Percentiles rank a stretch among this genome's conserved stretches.
Conservation (phyloP, 2,113 vertebrate genomes). For the Mohoua ochrocephala region DNA sequence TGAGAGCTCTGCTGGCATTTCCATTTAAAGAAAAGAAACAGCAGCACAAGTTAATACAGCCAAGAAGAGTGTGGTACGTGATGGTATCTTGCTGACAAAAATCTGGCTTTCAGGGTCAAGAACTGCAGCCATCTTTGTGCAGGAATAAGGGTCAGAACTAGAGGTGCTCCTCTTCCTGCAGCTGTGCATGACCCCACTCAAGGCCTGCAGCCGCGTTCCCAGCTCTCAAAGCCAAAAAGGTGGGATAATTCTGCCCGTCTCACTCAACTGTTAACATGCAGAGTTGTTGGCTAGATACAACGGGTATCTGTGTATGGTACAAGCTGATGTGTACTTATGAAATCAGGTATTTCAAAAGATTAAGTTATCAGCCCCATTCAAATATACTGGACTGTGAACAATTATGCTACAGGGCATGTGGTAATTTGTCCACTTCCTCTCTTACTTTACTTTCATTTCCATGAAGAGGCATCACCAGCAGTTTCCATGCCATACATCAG, state of each 20-base stretch:
- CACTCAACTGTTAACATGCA: neutral
- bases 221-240: neutral
- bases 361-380: neutral
- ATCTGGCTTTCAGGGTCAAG: neutral
- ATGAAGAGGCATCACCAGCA: neutral
- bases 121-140: neutral
- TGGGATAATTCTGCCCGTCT: neutral
- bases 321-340: neutral
- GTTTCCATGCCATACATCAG: neutral
- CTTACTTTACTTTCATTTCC: neutral
- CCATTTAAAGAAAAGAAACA: conserved; percentile 16
- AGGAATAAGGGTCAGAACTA: neutral
- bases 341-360: neutral
- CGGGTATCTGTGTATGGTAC: neutral
- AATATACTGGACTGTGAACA: neutral
- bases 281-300: neutral
- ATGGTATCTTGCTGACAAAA: neutral
- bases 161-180: neutral
- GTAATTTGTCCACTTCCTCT: neutral
- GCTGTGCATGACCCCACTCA: rapidly evolving
- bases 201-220: neutral
- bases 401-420: neutral
- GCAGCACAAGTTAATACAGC: neutral
- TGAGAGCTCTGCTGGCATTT: neutral
- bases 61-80: neutral